Base-by-base conservation (phyloP, 1,140 invertebrate genomes). In the Aphis craccivora region DNA sequence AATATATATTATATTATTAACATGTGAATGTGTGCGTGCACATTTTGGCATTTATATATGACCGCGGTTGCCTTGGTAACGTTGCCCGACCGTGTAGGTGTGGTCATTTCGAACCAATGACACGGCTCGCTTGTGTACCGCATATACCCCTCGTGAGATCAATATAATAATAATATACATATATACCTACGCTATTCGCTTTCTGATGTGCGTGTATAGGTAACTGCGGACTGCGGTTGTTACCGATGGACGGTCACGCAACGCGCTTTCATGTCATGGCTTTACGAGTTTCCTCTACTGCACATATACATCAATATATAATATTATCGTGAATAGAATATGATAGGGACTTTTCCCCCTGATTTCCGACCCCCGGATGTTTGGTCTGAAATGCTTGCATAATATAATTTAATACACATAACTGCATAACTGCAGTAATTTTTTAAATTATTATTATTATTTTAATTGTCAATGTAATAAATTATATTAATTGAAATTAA, bases 81-180 rank as follows among this genome's bases (percentile, higher is more conserved):
- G 86, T 90, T 20, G 45, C 91, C 67, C 81, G 76, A 86, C 91
- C 76, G 91, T 93, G 76, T 93, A 90, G 93, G 93, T 93, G 93
- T 93, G 93, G 93, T 93, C 93, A 90, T 83, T 90, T 20, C 93
- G 60, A 81, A 93, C 93, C 93, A 93, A 93, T 93, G 88, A 90
- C 60, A 60, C 60, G 40, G 87, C 93, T 86, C 87, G 55, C n/a
- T 90, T 43, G 53, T 30, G 22, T 53, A 55, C 45, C 5, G 43
- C 45, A 45, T 89, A 55, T 89, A 89, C 88, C 88, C 88, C 51
- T 89, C 48, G 51, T 37, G 51, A 89, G 51, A 87, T 93, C 84
- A 84, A 86, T 93, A 55, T 76, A 76, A 76, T 76, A 60, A 60
- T 30, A 76, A n/a, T 76, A 76, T 18, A 76, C n/a, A n/a, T 76